Percentiles rank a stretch among this genome's conserved stretches.
These are phyloP conservation scores for Zootermopsis nevadensis DNA, from an alignment of 2,888 invertebrate genomes.

Conservation along the genomic window DNA sequence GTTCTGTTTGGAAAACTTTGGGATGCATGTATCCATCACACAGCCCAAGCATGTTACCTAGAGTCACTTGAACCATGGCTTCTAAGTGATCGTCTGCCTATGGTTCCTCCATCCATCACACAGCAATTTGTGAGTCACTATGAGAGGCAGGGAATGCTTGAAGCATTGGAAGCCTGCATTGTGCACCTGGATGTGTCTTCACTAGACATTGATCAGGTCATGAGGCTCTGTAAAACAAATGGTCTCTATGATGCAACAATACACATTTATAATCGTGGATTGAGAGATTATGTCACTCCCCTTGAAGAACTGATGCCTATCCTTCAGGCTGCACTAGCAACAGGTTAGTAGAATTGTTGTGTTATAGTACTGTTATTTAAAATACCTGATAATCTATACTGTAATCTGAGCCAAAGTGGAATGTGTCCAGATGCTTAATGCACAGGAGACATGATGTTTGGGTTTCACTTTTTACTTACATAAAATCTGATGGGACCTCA, in stretches of 20 bases:
- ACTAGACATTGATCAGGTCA: slow-evolving; percentile 80
- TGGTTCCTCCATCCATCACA: slow-evolving; percentile 76
- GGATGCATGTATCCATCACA: slow-evolving; percentile 66
- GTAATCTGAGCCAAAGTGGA: no score
- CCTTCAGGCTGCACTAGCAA: slow-evolving; percentile 63
- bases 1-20: slow-evolving; percentile 66
- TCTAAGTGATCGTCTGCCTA: slow-evolving; percentile 70
- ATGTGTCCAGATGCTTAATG: no score
- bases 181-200: slow-evolving; percentile 79
- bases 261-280: slow-evolving; percentile 81
- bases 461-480: no score
- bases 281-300: slow-evolving; percentile 79
- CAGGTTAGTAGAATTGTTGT: slow-evolving; percentile 57
- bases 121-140: slow-evolving; percentile 79
- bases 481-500: background rate
- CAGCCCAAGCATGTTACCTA: slow-evolving; percentile 70
- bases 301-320: slow-evolving; percentile 74
- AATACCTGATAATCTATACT: no score
- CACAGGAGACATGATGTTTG: no score
- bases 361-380: no score
- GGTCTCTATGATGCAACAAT: slow-evolving; percentile 76
- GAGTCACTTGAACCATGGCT: slow-evolving; percentile 79
- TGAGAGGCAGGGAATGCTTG: slow-evolving; percentile 68
- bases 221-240: slow-evolving; percentile 70
- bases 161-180: slow-evolving; percentile 76